These are phyloP conservation scores for Bombus superbus DNA, from an alignment of 1,140 invertebrate genomes.

Conservation along the genomic window DNA sequence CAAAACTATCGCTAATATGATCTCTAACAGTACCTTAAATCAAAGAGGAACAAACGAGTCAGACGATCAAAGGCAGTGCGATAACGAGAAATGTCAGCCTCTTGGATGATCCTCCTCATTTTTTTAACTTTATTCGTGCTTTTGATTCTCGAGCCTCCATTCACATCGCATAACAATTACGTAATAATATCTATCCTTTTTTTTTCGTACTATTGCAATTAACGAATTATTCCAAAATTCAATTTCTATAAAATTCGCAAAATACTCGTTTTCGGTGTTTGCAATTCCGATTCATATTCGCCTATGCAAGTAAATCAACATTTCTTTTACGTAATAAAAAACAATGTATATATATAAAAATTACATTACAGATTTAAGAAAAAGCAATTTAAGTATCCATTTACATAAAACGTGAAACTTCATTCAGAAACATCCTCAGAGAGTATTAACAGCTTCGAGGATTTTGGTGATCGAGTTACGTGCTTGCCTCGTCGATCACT, in stretches of 20 bases:
- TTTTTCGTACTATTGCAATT: constrained; percentile 11
- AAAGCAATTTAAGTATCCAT: neutral
- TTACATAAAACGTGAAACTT: neutral
- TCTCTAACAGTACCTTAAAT: constrained; percentile 23
- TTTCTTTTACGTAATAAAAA: too few relatives aligned
- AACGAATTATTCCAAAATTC: neutral
- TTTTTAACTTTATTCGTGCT: neutral
- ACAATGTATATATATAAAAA: too few relatives aligned
- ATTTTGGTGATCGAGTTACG: constrained; percentile 64
- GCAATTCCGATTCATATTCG: too few relatives aligned
- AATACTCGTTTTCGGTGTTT: too few relatives aligned
- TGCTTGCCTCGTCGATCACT: constrained; percentile 88
- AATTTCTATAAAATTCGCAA: neutral
- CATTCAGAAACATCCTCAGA: neutral
- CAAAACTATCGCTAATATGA: constrained; percentile 33
- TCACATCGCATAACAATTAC: neutral
- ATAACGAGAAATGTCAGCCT: neutral
- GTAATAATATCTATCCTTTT: neutral
- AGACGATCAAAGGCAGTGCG: constrained; percentile 1
- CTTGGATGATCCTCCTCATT: neutral
- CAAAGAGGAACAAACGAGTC: constrained; percentile 13
- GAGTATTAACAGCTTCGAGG: too few relatives aligned
- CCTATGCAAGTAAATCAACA: too few relatives aligned
- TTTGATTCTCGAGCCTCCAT: neutral
- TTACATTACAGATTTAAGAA: neutral